Base-by-base conservation (phyloP, 2,797 vertebrate genomes). In the Falco novaeseelandiae region DNA sequence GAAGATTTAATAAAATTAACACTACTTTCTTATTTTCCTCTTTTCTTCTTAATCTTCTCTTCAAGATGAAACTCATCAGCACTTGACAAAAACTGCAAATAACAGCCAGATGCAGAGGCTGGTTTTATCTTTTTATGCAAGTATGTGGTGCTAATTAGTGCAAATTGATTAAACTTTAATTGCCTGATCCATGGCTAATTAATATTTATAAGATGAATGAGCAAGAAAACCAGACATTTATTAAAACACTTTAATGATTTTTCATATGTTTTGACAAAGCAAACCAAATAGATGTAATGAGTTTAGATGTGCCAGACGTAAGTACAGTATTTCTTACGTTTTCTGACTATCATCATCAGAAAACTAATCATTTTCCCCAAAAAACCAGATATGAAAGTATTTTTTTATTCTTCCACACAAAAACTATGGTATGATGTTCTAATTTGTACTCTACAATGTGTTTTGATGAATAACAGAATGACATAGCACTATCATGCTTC, bases 121-220 rank as follows among this genome's bases (percentile, higher is more conserved):
- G 97, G 97, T 98, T 98, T 98, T 98, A 98, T 98, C 98, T 98
- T 98, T 98, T 98, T 98, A 98, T 98, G 98, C 98, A 98, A 98
- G 98, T 98, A 98, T 98, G 98, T 98, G 98, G 98, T 98, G 98
- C 98, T 98, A 98, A 98, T 98, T 98, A 98, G 98, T 98, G 98
- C 98, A 98, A 98, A 98, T 98, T 98, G 98, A 98, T 98, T 98
- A 98, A 98, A 98, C 98, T 98, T 98, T 98, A 98, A 98, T 98
- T 98, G 98, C 98, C 98, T 98, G 98, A 98, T 98, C 98, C 97
- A 98, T 98, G 98, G 98, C 98, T 98, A 98, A 98, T 98, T 98
- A 98, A 98, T 98, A 98, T 98, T 98, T 98, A 98, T 98, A 98
- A 98, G 98, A 98, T 98, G 98, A 98, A 98, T 98, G 98, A 98